Evolutionary conservation across 2,888 invertebrate species (phyloP), one percentile per base, ranked within the genome.

Genomic region (Thalpophila matura): DNA sequence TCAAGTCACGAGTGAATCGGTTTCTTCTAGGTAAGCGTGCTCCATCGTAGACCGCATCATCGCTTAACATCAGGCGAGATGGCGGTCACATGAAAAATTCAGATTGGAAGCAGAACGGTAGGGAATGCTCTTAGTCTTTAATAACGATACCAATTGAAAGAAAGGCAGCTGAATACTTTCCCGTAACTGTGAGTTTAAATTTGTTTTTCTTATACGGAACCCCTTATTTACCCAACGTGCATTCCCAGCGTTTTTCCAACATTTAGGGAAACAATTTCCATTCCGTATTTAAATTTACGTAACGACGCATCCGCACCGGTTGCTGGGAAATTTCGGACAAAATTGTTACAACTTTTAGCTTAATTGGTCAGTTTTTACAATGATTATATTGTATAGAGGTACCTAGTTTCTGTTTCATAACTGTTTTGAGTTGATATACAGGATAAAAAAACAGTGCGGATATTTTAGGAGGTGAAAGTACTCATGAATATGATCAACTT

Each of bases 201-300:
- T 4, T 4, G 27, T 47, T 38, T 45, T 4, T 1, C 14, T 12
- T 24, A 40, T 35, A 67, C 74, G 14, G 55, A 65, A 61, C 56
- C 54, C 12, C 5, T 7, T 2, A 31, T 9, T 29, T 5, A 61
- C 7, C 9, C 27, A 49, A 33, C 14, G 14, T 50, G 47, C 50
- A 20, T 26, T 42, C n/a, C 18, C 49, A 56, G 42, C 56, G n/a
- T 67, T 77, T 77, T 75, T 65, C 38, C 58, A 63, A 61, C 78
- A 77, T 72, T 77, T 58, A 61, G 56, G 50, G 62, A 66, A 74
- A 72, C 77, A 77, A 67, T 72, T 66, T 61, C 56, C 68, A 73
- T 77, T 64, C 22, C 35, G 55, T 58, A 66, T 78, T 77, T 68
- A 75, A 77, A 75, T 77, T 75, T 72, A 72, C 65, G 63, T 56